Evolutionary conservation across 2,113 vertebrate genomes (phyloP), one percentile per base, ranked within the genome.

Genomic region (Chrysemys picta): DNA sequence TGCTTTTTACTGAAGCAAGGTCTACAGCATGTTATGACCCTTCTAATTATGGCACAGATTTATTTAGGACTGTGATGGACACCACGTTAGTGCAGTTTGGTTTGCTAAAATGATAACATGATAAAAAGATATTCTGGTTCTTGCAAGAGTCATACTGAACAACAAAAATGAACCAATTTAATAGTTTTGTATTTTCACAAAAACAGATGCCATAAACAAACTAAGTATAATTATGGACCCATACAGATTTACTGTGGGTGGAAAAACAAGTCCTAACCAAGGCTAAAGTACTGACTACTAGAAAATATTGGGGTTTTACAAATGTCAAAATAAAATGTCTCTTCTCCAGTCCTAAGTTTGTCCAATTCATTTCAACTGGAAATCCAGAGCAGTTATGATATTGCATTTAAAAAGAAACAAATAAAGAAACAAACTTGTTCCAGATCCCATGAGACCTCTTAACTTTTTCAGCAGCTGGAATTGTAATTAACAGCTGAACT

Each of bases 1-100:
- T 65, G 2, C 1, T 35, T 35, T 82, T 24, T 59, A 4, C 27
- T 52, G 38, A 25, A 82, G 62, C 92, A 80, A 53, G n/a, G 5
- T 21, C 4, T 79, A 82, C 52, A 52, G 6, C 72, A 78, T 7
- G 10, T 88, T 45, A 38, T 1, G 0, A 1, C 4, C 89, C 65
- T 72, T 84, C 88, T 52, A 87, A 69, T 38, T 88, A 80, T 53
- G 35, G 7, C 1, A 2, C 3, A 17, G 75, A 76, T 84, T 88
- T 93, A 17, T 1, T 65, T 38, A 72, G n/a, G 35, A 38, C 21
- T 22, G 65, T 72, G 65, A n/a, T 72, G 16, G n/a, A 59, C 12
- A 59, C 27, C 10, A 13, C 11, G 5, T 59, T 59, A 59, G 57
- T 59, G 57, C 11, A 59, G 65, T 72, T 21, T 38, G 65, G 65